Evolutionary conservation across 1,140 invertebrate genomes (phyloP).

Genomic region (Planococcus citri): DNA sequence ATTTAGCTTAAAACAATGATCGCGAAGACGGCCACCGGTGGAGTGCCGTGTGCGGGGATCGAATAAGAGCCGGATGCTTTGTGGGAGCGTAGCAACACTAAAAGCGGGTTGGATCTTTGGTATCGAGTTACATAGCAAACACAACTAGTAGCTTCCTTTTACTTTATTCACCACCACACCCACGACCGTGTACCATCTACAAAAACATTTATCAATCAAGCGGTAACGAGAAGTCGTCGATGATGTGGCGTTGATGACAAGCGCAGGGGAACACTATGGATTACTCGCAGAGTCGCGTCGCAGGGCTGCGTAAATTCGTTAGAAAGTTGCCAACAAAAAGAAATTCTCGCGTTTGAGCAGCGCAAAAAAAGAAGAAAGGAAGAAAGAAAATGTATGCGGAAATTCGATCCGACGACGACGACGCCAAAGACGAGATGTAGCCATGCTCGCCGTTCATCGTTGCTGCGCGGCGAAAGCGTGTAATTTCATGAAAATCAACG

Average conservation of each 20-base stretch:
- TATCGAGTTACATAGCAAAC: constrained; percentile 18
- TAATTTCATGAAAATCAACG: too few relatives aligned
- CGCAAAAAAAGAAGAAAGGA: background rate
- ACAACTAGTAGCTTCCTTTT: constrained; percentile 20
- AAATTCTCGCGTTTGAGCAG: background rate
- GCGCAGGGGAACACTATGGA: background rate
- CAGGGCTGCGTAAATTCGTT: constrained; percentile 9
- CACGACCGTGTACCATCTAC: constrained; percentile 1
- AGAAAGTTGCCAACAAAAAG: constrained; percentile 10
- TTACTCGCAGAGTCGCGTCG: background rate
- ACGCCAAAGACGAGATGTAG: too few relatives aligned
- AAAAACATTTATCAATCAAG: constrained; percentile 20
- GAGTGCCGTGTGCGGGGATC: background rate
- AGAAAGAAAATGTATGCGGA: background rate
- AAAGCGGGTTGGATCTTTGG: constrained; percentile 18
- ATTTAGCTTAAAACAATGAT: constrained; percentile 17
- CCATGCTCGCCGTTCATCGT: too few relatives aligned
- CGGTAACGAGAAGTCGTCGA: constrained; percentile 10
- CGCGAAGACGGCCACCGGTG: background rate
- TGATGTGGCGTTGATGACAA: constrained; percentile 10
- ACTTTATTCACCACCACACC: constrained; percentile 15
- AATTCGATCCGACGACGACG: background rate
- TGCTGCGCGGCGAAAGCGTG: too few relatives aligned
- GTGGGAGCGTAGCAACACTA: constrained; percentile 18
- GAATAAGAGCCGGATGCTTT: constrained; percentile 18